Conservation (phyloP, 2,888 invertebrate species). For the Drosophila neotestacea region DNA sequence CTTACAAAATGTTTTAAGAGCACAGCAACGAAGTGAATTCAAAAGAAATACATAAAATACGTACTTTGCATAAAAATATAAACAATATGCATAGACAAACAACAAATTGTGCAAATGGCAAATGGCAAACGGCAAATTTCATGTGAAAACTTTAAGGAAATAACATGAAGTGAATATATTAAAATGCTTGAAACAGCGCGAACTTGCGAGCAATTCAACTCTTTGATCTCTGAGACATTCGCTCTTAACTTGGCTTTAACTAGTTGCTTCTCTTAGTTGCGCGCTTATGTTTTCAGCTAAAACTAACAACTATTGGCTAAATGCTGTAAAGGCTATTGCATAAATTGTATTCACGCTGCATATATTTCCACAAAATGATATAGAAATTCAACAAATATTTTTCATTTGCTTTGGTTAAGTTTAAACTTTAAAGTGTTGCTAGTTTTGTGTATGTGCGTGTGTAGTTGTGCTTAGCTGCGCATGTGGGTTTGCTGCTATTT, state of each 20-base stretch:
- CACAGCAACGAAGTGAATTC: slow-evolving; percentile 31
- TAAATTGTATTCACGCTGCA: slow-evolving; percentile 44
- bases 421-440: background rate
- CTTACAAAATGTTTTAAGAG: slow-evolving; percentile 40
- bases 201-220: slow-evolving; percentile 17
- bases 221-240: slow-evolving; percentile 5
- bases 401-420: slow-evolving; percentile 13
- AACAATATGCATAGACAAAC: slow-evolving; percentile 21
- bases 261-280: slow-evolving; percentile 39
- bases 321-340: slow-evolving; percentile 33
- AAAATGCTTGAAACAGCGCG: slow-evolving; percentile 37
- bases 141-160: slow-evolving; percentile 28
- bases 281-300: slow-evolving; percentile 13
- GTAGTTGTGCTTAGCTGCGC: slow-evolving; percentile 21
- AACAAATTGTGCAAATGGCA: background rate
- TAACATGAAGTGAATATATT: slow-evolving; percentile 2
- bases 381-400: background rate
- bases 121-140: slow-evolving; percentile 44
- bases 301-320: slow-evolving; percentile 35
- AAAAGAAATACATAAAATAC: slow-evolving; percentile 33
- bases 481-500: slow-evolving; percentile 40
- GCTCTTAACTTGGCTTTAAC: slow-evolving; percentile 49
- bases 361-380: slow-evolving; percentile 19
- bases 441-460: slow-evolving; percentile 12
- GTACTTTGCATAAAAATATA: slow-evolving; percentile 30